A percentile compares a stretch with the other conserved stretches of the same genome.
phyloP scores from a whole-genome alignment of 1,140 invertebrate species.

The Cotesia vestalis region DNA sequence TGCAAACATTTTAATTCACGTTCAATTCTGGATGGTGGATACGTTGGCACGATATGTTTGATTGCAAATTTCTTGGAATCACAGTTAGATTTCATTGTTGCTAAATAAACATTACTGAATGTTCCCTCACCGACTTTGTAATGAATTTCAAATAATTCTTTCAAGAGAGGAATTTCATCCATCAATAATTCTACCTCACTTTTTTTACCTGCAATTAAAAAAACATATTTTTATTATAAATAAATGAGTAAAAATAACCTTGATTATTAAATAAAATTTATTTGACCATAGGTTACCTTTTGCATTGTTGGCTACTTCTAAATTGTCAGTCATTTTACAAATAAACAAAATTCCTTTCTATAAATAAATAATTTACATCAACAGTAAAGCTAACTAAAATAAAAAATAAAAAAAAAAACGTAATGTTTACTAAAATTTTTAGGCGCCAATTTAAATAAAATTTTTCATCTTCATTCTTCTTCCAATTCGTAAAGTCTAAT shows the following conservation, averaged over 20 bases:
- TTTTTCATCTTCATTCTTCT: no score
- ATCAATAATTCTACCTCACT: constrained; percentile 44
- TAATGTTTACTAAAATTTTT: no score
- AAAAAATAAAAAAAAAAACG: no score
- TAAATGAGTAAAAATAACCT: not conserved
- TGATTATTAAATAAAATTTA: not conserved
- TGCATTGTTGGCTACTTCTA: no score
- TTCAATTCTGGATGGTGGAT: constrained; percentile 78
- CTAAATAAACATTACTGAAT: constrained; percentile 84
- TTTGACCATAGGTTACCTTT: no score
- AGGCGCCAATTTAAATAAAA: no score
- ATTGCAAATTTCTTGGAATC: constrained; percentile 75
- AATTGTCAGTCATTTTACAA: no score
- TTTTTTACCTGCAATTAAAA: constrained; percentile 18
- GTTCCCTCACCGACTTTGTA: constrained; percentile 81
- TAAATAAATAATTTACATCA: no score
- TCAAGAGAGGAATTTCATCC: constrained; percentile 68
- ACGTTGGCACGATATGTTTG: constrained; percentile 85
- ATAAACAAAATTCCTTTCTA: no score
- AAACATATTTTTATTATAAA: not conserved
- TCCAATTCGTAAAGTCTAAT: no score
- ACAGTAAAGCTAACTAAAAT: no score
- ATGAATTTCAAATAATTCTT: constrained; percentile 74
- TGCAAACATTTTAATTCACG: constrained; percentile 81
- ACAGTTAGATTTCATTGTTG: constrained; percentile 70